phyloP scores from a whole-genome alignment of 2,797 vertebrate genomes.

The Atherinosoma microstoma region DNA sequence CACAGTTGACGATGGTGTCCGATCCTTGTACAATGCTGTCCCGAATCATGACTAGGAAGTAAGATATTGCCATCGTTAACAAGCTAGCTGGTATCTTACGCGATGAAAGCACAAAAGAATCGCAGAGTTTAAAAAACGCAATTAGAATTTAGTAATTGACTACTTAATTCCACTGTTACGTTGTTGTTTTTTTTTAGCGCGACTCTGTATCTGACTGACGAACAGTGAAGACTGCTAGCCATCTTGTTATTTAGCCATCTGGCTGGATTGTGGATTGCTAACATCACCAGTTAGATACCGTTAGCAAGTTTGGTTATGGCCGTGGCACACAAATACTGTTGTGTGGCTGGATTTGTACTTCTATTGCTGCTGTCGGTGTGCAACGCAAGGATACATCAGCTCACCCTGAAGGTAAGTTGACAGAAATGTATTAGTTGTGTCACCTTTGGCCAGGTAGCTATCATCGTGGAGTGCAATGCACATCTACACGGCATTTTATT shows the following conservation, averaged over 20 bases:
- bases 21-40: not conserved
- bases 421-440: not conserved
- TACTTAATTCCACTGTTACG: not conserved
- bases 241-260: conserved; percentile 42
- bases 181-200: not conserved
- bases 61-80: conserved; percentile 11
- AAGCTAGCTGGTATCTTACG: conserved; percentile 36
- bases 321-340: conserved; percentile 23
- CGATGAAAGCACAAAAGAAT: conserved; percentile 45
- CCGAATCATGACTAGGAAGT: conserved; percentile 62
- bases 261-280: conserved; percentile 33
- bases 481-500: not conserved
- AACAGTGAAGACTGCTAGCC: not conserved
- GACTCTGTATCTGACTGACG: not conserved
- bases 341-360: conserved; percentile 49
- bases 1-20: not conserved
- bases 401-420: conserved; percentile 72
- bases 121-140: not conserved
- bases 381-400: conserved; percentile 76
- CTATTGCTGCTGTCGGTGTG: conserved; percentile 50
- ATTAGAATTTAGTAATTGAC: not conserved
- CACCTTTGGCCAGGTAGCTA: conserved; percentile 13
- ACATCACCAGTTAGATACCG: conserved; percentile 33
- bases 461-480: not conserved
- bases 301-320: conserved; percentile 65